A percentile compares a stretch with the other conserved stretches of the same genome.
Conservation (phyloP, 2,113 vertebrate genomes). For the Forbesichthys papilliferus region DNA sequence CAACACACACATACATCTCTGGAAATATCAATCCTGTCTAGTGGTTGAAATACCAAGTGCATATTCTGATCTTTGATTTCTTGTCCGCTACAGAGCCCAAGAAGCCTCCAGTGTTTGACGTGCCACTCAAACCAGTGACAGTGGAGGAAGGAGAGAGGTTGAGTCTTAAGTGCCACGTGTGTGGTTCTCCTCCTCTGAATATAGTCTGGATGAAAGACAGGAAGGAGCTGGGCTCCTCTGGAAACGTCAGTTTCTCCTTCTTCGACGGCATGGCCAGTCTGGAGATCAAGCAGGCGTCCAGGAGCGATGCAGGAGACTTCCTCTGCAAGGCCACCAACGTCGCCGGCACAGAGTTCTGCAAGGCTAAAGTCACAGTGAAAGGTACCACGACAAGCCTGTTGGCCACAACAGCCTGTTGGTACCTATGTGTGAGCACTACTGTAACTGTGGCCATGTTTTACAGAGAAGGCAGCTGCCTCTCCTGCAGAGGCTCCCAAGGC, state of each 20-base stretch:
- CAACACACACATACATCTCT: too few relatives aligned
- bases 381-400: constrained; percentile 70
- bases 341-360: constrained; percentile 89
- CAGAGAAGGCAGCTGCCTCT: constrained; percentile 80
- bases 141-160: constrained; percentile 82
- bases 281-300: constrained; percentile 80
- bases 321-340: constrained; percentile 93
- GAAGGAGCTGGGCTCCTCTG: constrained; percentile 83
- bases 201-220: constrained; percentile 95
- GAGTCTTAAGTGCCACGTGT: constrained; percentile 86
- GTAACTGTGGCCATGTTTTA: constrained; percentile 37
- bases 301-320: constrained; percentile 88
- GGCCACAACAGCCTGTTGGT: background rate
- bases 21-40: too few relatives aligned
- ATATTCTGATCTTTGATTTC: too few relatives aligned
- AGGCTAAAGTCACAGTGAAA: constrained; percentile 89
- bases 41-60: background rate
- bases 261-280: constrained; percentile 84
- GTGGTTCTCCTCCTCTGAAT: constrained; percentile 86
- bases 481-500: constrained; percentile 61
- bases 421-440: background rate
- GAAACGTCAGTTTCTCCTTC: constrained; percentile 86
- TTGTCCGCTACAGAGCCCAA: constrained; percentile 79
- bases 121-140: constrained; percentile 82
- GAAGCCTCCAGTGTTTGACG: constrained; percentile 89